Conservation (phyloP, 2,113 vertebrate species). For the Illadopsis cleaveri region DNA sequence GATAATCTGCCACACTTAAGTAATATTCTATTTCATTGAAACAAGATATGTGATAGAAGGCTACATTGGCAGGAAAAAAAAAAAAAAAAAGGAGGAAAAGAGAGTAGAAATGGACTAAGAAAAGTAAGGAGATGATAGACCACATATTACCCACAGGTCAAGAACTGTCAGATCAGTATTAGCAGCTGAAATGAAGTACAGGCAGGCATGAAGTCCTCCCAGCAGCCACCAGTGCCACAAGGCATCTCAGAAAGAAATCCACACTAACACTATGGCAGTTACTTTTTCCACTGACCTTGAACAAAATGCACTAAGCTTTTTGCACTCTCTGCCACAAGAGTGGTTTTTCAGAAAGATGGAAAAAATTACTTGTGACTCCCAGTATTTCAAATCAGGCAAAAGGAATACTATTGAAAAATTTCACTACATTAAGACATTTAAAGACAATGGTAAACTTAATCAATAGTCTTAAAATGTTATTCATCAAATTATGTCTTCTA, state of each 20-base stretch:
- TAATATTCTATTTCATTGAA: not conserved
- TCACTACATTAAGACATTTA: not conserved
- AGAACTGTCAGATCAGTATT: constrained; percentile 44
- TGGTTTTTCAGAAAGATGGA: not conserved
- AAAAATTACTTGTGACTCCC: not conserved
- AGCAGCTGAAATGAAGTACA: constrained; percentile 32
- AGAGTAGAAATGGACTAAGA: not conserved
- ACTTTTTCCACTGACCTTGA: constrained; percentile 52
- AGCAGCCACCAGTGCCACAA: constrained; percentile 34
- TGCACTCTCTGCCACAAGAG: not conserved
- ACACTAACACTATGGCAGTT: constrained; percentile 11
- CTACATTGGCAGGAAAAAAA: not conserved
- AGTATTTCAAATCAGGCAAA: not conserved
- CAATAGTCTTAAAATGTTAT: not conserved
- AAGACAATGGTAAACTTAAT: not conserved
- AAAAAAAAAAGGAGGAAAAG: not conserved
- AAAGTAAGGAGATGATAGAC: not conserved
- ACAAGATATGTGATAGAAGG: not conserved
- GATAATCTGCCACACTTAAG: not conserved
- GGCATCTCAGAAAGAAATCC: constrained; percentile 49
- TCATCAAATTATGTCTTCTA: not conserved
- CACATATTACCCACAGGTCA: constrained; percentile 27
- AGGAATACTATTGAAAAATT: not conserved
- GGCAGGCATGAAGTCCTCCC: not conserved
- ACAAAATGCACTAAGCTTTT: constrained; percentile 12